Percentiles rank a stretch among this genome's conserved stretches.
Conservation (phyloP, 2,888 invertebrate species). For the Lysandra coridon region DNA sequence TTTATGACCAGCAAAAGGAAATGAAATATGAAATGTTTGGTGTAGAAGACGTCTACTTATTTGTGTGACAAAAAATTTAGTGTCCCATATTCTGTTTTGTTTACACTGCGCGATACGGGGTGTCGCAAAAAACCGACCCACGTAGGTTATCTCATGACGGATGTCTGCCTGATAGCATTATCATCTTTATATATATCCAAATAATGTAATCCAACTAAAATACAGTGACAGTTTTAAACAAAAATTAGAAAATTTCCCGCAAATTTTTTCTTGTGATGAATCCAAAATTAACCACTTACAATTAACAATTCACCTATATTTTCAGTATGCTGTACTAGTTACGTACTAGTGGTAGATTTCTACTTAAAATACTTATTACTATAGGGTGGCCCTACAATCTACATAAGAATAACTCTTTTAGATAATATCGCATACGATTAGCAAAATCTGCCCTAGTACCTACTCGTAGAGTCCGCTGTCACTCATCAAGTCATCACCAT, state of each 20-base stretch:
- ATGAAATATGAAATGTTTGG: constrained; percentile 14
- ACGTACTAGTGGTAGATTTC: too few relatives aligned
- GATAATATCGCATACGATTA: too few relatives aligned
- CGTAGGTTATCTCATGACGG: constrained; percentile 3
- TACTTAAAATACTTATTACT: too few relatives aligned
- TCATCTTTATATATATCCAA: neutral
- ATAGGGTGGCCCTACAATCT: too few relatives aligned
- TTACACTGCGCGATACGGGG: constrained; percentile 22
- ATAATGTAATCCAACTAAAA: neutral
- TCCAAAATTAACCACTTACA: too few relatives aligned
- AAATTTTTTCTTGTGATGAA: neutral
- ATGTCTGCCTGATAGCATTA: constrained; percentile 21
- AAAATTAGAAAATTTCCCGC: neutral
- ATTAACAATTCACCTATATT: too few relatives aligned
- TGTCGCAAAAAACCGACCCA: constrained; percentile 20
- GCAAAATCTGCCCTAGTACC: too few relatives aligned
- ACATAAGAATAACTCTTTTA: too few relatives aligned
- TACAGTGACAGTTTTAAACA: neutral
- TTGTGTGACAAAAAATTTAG: constrained; percentile 24
- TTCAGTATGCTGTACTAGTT: too few relatives aligned
- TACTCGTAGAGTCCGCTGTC: too few relatives aligned
- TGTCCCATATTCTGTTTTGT: constrained; percentile 28
- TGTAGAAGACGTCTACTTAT: constrained; percentile 18
- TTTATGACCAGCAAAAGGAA: neutral
- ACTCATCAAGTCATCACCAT: too few relatives aligned